Conservation (phyloP, 2,113 vertebrate genomes). For the Euleptes europaea region DNA sequence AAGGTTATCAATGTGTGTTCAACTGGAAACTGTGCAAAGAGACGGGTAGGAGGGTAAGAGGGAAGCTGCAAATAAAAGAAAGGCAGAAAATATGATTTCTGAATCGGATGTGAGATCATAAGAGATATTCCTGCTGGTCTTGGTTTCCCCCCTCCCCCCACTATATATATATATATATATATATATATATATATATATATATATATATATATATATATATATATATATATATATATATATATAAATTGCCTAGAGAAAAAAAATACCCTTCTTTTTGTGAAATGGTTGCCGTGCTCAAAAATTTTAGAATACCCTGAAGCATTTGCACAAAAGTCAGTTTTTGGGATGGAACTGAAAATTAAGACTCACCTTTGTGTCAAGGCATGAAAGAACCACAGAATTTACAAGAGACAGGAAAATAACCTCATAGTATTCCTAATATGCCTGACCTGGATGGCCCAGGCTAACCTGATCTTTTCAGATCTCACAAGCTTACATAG, state of each 20-base stretch:
- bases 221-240: not conserved
- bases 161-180: too few species aligned
- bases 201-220: too few species aligned
- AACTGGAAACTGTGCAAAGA: fast-evolving
- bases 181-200: too few species aligned
- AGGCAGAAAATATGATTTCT: not conserved
- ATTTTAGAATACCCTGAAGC: not conserved
- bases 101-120: not conserved
- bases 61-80: not conserved
- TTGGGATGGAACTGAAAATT: not conserved
- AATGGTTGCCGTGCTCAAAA: not conserved
- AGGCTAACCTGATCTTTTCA: too few species aligned
- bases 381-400: not conserved
- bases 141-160: not conserved
- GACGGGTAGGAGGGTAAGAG: not conserved
- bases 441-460: too few species aligned
- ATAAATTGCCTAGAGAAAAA: not conserved
- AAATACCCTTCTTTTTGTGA: not conserved
- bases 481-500: too few species aligned
- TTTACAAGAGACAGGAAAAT: not conserved
- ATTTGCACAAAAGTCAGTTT: not conserved
- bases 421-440: not conserved
- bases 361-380: not conserved
- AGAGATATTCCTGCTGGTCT: not conserved
- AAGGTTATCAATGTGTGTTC: not conserved